Conservation (phyloP, 2,888 invertebrate genomes). For the Dendrolimus houi region DNA sequence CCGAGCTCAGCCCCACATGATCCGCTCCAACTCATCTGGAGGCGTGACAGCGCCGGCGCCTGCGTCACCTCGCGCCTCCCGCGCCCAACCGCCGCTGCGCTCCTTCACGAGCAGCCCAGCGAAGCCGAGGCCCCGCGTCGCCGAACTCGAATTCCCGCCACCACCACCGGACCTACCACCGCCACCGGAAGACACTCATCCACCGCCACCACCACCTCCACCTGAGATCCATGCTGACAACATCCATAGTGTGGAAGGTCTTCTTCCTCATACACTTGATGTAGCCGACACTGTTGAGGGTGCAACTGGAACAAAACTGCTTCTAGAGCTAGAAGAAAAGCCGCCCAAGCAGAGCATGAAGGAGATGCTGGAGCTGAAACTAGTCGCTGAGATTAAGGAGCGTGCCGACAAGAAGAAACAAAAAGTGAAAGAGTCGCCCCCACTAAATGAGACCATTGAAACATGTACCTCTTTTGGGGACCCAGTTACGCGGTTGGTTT, state of each 20-base stretch:
- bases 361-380: constrained; percentile 87
- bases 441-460: constrained; percentile 32
- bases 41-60: constrained; percentile 80
- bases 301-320: not conserved
- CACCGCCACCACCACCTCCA: constrained; percentile 60
- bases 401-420: constrained; percentile 81
- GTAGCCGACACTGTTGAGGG: constrained; percentile 47
- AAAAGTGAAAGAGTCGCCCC: constrained; percentile 71
- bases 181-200: constrained; percentile 80
- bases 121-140: constrained; percentile 83
- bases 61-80: constrained; percentile 55
- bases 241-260: constrained; percentile 54
- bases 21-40: constrained; percentile 91
- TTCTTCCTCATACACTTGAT: constrained; percentile 56
- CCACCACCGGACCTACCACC: constrained; percentile 89
- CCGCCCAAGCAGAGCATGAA: constrained; percentile 78
- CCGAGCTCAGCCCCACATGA: constrained; percentile 88
- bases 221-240: constrained; percentile 77
- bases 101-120: constrained; percentile 83
- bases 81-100: constrained; percentile 55
- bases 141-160: constrained; percentile 92
- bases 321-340: constrained; percentile 24
- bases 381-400: constrained; percentile 90
- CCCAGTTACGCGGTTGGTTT: constrained; percentile 87
- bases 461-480: constrained; percentile 72